A percentile compares a stretch with the other conserved stretches of the same genome.
Conservation (phyloP, 2,797 vertebrate genomes). For the Nyctibius grandis region DNA sequence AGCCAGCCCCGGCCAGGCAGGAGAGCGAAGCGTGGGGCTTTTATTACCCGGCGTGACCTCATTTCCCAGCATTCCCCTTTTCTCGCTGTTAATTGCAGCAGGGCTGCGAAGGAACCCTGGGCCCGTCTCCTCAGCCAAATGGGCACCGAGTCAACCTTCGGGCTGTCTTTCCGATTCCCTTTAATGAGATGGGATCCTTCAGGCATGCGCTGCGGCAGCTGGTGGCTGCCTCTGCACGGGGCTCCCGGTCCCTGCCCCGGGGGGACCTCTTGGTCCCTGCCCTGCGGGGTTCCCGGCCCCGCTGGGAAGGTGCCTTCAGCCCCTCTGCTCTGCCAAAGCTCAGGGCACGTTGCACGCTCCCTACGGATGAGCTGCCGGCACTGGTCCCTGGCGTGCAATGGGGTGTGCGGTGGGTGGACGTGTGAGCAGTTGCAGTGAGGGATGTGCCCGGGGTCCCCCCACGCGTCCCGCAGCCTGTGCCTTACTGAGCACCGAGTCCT, state of each 20-base stretch:
- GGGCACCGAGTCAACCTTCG: not conserved
- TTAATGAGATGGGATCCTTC: conserved; percentile 19
- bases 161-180: conserved; percentile 17
- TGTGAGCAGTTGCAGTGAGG: not conserved
- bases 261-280: not conserved
- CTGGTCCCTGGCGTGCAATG: not conserved
- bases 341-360: accelerated
- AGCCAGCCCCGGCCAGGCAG: not conserved
- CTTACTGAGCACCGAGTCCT: accelerated
- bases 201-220: not conserved
- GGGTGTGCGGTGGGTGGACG: accelerated
- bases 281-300: accelerated
- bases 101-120: not conserved
- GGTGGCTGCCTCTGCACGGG: not conserved
- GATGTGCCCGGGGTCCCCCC: not conserved
- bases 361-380: not conserved
- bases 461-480: accelerated
- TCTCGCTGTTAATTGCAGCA: conserved; percentile 6
- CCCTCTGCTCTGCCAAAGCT: not conserved
- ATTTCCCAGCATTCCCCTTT: conserved; percentile 31
- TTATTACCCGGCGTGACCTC: conserved; percentile 40
- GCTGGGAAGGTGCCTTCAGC: not conserved
- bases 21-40: not conserved
- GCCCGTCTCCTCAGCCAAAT: conserved; percentile 5
- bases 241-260: not conserved